Evolutionary conservation across 1,140 invertebrate genomes (phyloP), one percentile per base, ranked within the genome.

Genomic region (Heliothis subflexa): DNA sequence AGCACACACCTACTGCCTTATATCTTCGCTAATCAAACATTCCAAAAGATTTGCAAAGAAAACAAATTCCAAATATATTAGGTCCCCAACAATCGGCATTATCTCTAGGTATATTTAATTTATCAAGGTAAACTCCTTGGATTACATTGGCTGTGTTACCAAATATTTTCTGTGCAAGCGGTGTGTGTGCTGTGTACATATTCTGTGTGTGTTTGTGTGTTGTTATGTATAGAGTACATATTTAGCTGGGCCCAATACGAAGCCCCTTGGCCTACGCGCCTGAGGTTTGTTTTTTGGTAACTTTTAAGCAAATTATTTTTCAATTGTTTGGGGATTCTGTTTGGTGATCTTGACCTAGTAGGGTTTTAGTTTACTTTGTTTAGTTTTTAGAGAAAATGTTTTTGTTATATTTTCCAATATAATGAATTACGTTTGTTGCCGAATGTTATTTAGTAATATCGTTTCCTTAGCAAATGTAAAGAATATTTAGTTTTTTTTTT

Each of bases 141-240:
- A 88, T 92, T 91, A 91, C 90, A 88, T 87, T 84, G 81, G 81
- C 79, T 85, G 85, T 83, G 88, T 93, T 89, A 88, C 89, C 89
- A 93, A 92, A 92, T 93, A 93, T 93, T 93, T 91, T 91, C 83
- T 84, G 85, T 88, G 88, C 85, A 89, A 91, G 87, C 88, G 83
- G 62, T 91, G 89, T 90, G 86, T 91, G 80, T 81, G 83, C 77
- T 82, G 86, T 86, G 89, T 88, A 89, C 84, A 87, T 82, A 81
- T 76, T 87, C 80, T 82, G 81, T 87, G 84, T 89, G 78, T 88
- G 83, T 85, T 85, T 70, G 66, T 90, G 81, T 89, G 78, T 88
- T 83, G 33, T 40, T 83, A 79, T 87, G 79, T 79, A 78, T 77
- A 68, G 83, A 87, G 86, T 83, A 89, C 88, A 91, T 89, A 91